phyloP scores from a whole-genome alignment of 2,113 vertebrate species.

The Struthidea cinerea region DNA sequence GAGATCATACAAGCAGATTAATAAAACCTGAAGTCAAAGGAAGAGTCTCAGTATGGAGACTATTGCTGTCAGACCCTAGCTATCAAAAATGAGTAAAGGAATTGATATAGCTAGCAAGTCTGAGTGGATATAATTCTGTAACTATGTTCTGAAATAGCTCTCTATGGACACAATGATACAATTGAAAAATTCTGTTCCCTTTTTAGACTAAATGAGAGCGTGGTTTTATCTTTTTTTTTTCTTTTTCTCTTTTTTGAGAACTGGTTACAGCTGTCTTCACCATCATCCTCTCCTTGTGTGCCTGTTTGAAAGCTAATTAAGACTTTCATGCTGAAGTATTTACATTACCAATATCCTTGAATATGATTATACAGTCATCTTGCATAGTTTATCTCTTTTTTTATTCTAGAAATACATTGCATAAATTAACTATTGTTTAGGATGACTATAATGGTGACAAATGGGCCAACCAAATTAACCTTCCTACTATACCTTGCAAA shows the following conservation, averaged over 20 bases:
- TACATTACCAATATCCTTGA: background rate
- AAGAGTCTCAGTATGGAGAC: background rate
- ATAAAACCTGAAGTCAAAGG: background rate
- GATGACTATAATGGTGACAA: background rate
- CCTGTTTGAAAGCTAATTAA: background rate
- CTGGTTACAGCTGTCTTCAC: background rate
- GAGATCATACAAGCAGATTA: background rate
- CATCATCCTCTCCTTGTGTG: background rate
- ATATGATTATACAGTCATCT: background rate
- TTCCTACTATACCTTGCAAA: background rate
- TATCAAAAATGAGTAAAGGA: background rate
- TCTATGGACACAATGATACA: background rate
- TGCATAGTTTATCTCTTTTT: background rate
- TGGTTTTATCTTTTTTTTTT: background rate
- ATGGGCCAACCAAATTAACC: background rate
- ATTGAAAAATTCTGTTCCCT: background rate
- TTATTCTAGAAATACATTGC: background rate
- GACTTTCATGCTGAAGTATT: background rate
- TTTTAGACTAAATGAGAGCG: background rate
- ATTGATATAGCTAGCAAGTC: background rate
- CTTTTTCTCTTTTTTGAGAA: background rate
- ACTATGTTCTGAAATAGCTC: background rate
- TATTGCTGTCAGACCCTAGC: background rate
- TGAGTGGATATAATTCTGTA: background rate
- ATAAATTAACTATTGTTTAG: background rate